Evolutionary conservation across 2,888 invertebrate species (phyloP), one percentile per base, ranked within the genome.

Genomic region (Cylindroiulus punctatus): DNA sequence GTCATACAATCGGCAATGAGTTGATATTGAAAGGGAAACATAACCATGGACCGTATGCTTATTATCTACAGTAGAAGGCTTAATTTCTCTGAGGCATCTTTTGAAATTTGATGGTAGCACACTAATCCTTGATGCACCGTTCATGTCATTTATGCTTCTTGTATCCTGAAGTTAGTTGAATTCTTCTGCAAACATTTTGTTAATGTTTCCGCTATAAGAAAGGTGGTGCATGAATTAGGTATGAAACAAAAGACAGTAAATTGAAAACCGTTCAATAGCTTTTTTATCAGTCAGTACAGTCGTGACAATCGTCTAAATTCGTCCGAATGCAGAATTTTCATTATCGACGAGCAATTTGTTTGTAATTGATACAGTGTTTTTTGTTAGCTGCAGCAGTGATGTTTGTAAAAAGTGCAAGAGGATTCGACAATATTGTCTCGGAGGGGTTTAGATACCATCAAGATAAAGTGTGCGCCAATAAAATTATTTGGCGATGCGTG

Each of bases 371-470:
- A 14, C 65, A 26, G 26, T 65, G 65, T 65, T 65, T 65, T 65
- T 65, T 65, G 65, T 3, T 10, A 65, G 65, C 65, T 65, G 65
- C 65, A 65, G 22, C 26, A 26, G 65, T 65, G 65, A 65, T 65
- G 65, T 65, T 65, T 65, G 65, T 65, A 26, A 65, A 65, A 65
- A 65, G 65, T n/a, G 65, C 65, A 65, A 65, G 65, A 65, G 65
- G 65, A 65, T 65, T 65, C 65, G 65, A 65, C 65, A 65, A 65
- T 65, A 65, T 65, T 65, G 65, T 65, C 26, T 65, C 65, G 65
- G 65, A 65, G 5, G 65, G 65, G 65, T 65, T 65, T 26, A 65
- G 65, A 65, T 65, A 65, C 65, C 65, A 65, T n/a, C 65, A 65
- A 65, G 65, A 65, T 26, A 65, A 65, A 65, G 26, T 65, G 8